phyloP scores from a whole-genome alignment of 2,797 vertebrate species.

The Phaenicophaeus curvirostris region DNA sequence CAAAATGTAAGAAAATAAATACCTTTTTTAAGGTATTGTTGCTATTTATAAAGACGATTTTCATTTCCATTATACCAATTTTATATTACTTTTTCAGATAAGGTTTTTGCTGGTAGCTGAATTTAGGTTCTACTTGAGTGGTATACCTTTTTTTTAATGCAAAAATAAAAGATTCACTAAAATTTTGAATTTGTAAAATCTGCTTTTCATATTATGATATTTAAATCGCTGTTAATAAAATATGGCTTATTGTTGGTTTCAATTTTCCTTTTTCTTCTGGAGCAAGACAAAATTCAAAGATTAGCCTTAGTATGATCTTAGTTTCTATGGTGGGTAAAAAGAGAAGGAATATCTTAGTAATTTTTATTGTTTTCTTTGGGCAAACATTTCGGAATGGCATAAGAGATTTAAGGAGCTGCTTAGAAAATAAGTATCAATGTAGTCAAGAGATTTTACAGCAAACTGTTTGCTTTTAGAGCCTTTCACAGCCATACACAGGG shows the following conservation, averaged over 20 bases:
- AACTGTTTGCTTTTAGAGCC: neutral
- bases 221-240: neutral
- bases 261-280: neutral
- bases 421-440: neutral
- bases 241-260: fast-evolving
- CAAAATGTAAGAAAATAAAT: neutral
- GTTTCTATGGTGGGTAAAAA: neutral
- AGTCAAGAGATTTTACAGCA: neutral
- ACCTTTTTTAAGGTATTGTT: neutral
- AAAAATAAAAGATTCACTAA: neutral
- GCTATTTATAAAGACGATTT: neutral
- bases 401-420: neutral
- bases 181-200: neutral
- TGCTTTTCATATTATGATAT: neutral
- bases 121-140: neutral
- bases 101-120: neutral
- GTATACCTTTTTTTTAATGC: neutral
- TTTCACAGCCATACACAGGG: neutral
- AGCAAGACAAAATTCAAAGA: neutral
- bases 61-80: neutral
- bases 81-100: neutral
- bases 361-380: neutral
- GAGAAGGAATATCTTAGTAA: neutral
- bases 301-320: neutral
- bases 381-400: neutral